Evolutionary conservation across 1,140 invertebrate genomes (phyloP), one percentile per base, ranked within the genome.

Genomic region (Triops longicaudatus): DNA sequence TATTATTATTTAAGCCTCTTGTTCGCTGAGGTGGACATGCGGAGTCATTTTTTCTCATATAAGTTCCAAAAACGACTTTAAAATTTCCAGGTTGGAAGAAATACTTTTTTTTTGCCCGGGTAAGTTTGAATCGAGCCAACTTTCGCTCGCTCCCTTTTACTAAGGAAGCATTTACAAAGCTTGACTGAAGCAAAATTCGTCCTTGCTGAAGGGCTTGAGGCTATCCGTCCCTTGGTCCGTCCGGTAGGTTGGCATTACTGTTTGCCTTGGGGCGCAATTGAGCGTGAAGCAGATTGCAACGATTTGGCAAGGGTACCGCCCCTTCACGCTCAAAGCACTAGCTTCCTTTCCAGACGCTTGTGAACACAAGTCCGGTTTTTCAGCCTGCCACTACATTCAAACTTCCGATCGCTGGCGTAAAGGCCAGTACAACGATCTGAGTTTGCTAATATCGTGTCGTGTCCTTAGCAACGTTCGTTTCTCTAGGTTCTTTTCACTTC

Each of bases 221-320:
- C 31, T 37, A 7, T 37, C 31, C 31, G 31, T 37, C 31, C 31
- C 2, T 37, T 37, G 31, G 31, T 7, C 31, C 31, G 31, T 37
- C 31, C 31, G 31, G 31, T 37, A 37, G 50, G 50, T 63, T 63
- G 50, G 50, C 50, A 63, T 63, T 37, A 63, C 17, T 63, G 17
- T 14, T 63, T 63, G 50, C 50, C 50, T 7, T 37, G 31, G 50
- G 0, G 50, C 14, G 9, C 50, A 63, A 63, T 63, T 63, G 50
- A 63, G 50, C n/a, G 50, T 63, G 50, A 63, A 63, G 50, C 50
- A 63, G 50, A 63, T 63, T 63, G 50, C 50, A 63, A 63, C 50
- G 50, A 63, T 63, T 63, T 63, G 50, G 50, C 50, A 63, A 63
- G 50, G 22, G 31, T 37, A 63, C 14, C 50, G 50, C 50, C 14